Evolutionary conservation across 2,888 invertebrate species (phyloP).

Genomic region (Melolontha melolontha): DNA sequence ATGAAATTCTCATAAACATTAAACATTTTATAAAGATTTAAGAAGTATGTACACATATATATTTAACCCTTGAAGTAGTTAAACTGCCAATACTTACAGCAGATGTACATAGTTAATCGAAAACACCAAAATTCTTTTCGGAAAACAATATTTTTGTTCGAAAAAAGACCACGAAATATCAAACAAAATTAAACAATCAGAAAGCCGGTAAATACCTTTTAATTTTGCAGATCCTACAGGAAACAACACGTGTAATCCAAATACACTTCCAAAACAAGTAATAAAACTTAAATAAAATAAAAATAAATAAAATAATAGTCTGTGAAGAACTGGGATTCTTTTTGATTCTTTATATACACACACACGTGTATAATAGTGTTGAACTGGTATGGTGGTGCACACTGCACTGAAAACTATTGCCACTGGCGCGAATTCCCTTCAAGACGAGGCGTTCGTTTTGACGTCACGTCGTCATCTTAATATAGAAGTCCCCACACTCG

Average conservation of each 20-base stretch:
- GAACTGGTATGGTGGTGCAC: constrained; percentile 48
- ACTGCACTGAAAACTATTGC: constrained; percentile 50
- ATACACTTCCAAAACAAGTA: neutral
- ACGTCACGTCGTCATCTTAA: constrained; percentile 47
- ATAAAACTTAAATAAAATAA: neutral
- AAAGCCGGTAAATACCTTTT: constrained; percentile 6
- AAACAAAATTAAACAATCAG: neutral
- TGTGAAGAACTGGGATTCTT: no score
- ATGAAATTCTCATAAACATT: no score
- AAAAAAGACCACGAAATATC: neutral
- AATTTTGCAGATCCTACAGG: constrained; percentile 13
- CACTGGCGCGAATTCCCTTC: constrained; percentile 26
- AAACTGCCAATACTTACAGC: no score
- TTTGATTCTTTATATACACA: no score
- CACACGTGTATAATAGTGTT: neutral
- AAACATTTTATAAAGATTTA: no score
- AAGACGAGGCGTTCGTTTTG: constrained; percentile 35
- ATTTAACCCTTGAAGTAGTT: no score
- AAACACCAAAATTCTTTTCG: neutral
- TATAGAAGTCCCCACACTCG: constrained; percentile 46
- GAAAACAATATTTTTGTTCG: neutral
- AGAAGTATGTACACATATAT: no score
- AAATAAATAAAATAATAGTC: neutral
- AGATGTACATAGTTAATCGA: neutral
- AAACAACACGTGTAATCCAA: constrained; percentile 9